Conservation (phyloP, 2,113 vertebrate species). For the Gallinago undulata region DNA sequence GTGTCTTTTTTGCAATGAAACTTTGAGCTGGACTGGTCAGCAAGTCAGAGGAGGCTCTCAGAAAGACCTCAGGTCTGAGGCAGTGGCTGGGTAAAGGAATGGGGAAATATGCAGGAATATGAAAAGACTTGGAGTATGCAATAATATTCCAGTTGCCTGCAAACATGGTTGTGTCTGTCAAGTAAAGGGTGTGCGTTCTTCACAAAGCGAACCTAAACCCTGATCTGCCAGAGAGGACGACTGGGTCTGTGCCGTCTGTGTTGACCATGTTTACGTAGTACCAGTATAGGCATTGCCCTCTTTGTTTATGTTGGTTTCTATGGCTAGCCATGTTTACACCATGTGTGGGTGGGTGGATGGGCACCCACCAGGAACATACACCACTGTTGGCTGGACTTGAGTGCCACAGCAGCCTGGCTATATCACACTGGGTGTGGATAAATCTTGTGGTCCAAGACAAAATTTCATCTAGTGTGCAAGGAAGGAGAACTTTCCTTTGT, state of each 20-base stretch:
- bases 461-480: not conserved
- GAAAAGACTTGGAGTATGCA: not conserved
- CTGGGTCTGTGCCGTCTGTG: not conserved
- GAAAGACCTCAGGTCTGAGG: not conserved
- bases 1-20: not conserved
- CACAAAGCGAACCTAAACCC: not conserved
- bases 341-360: no score
- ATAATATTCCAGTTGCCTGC: not conserved
- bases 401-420: not conserved
- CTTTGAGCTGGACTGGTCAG: not conserved
- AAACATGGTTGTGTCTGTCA: not conserved
- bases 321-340: not conserved
- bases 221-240: not conserved
- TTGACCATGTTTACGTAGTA: not conserved
- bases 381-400: not conserved
- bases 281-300: not conserved
- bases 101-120: not conserved
- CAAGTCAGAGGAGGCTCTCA: not conserved
- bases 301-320: not conserved
- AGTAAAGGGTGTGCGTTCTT: not conserved
- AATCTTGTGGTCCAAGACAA: not conserved
- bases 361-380: not conserved
- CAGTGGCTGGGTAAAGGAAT: not conserved
- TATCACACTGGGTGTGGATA: not conserved
- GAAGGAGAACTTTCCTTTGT: not conserved